Base-by-base conservation (phyloP, 2,797 vertebrate genomes). In the Paratrypauchen microcephalus region DNA sequence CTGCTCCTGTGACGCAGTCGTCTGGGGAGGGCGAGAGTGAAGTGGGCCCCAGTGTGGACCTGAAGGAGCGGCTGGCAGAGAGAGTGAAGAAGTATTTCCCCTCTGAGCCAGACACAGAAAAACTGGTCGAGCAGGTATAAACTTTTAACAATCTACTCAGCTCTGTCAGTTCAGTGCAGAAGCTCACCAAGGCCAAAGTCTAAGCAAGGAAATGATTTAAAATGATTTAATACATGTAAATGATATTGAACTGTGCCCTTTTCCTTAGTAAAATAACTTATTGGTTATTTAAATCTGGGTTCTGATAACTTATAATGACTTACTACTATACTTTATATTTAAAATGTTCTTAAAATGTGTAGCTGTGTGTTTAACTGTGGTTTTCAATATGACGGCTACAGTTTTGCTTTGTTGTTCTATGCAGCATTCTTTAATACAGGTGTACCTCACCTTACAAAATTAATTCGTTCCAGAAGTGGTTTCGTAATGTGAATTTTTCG, bases 51-150 rank as follows among this genome's bases (percentile, higher is more conserved):
- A 90, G 81, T 2, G 76, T 85, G 6, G 89, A 94, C 57, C 71
- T 94, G 70, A 89, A 83, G 74, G 92, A 92, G 21, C 79, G 81
- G 47, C 72, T 94, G 50, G 75, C 91, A 1, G 93, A 93, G 56
- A 84, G 83, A 70, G 72, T 95, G 70, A 90, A 86, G 61, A 92
- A 83, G 57, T 81, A 93, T 63, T 94, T 94, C 65, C 76, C 94
- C 28, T 41, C 63, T 0, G 90, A 91, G 55, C n/a, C 5, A 0
- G 88, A 92, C 13, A 74, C 76, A 0, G 90, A 93, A 45, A 93
- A 93, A 82, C 87, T 94, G 8, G 90, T 93, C 1, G 92, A 95
- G 57, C 89, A 77, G 87, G 95, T 96, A 72, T 82, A 85, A 41
- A 36, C 58, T n/a, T 28, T 39, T 45, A 45, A 36, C 7, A 36